phyloP scores from a whole-genome alignment of 92 coral and sea anemone species.

The Scolanthus callimorphus region DNA sequence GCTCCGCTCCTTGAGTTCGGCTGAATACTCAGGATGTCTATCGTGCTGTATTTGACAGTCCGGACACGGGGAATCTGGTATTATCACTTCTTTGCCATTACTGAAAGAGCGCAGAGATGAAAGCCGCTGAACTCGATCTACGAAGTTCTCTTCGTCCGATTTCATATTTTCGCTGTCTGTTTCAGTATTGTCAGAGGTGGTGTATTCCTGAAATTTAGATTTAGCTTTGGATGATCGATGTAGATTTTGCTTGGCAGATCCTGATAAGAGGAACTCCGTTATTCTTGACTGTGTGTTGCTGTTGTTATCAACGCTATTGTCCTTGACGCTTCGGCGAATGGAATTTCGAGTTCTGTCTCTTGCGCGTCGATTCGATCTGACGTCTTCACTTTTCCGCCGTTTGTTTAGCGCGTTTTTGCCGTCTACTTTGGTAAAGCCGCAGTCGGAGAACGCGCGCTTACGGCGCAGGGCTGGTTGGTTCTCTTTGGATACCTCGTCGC shows the following conservation, averaged over 20 bases:
- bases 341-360: neutral
- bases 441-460: neutral
- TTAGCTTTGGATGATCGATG: constrained; percentile 1
- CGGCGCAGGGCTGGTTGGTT: constrained; percentile 9
- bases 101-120: constrained; percentile 46
- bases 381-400: constrained; percentile 3
- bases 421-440: neutral
- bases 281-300: constrained; percentile 25
- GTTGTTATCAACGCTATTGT: constrained; percentile 4
- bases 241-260: constrained; percentile 19
- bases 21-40: constrained; percentile 17
- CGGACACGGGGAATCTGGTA: constrained; percentile 41
- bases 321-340: neutral
- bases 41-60: constrained; percentile 58
- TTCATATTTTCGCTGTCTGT: constrained; percentile 22
- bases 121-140: constrained; percentile 23
- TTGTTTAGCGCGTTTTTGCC: constrained; percentile 1
- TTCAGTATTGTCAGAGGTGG: constrained; percentile 1
- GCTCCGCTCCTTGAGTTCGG: constrained; percentile 8
- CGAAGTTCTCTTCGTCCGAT: constrained; percentile 33
- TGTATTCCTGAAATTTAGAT: constrained; percentile 5
- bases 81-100: constrained; percentile 24
- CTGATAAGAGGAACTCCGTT: constrained; percentile 29
- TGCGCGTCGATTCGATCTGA: neutral
- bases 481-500: constrained; percentile 6